Percentiles rank a stretch among this genome's conserved stretches.
Evolutionary conservation across 2,797 vertebrate genomes (phyloP).

Genomic region (Coranthus polyacanthus): DNA sequence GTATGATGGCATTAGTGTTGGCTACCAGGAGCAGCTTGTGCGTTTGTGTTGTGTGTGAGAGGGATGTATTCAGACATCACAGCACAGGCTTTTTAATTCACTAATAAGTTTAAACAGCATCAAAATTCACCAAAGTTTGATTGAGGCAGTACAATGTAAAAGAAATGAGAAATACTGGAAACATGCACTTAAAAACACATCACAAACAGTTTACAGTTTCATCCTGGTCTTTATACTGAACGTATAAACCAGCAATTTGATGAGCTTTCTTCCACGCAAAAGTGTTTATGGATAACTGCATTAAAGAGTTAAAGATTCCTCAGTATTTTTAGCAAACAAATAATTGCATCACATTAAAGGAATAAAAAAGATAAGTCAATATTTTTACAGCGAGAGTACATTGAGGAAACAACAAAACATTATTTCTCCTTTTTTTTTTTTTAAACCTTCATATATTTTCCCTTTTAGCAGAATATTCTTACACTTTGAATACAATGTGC

Average conservation of each 20-base stretch:
- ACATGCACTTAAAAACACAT: slow-evolving; percentile 67
- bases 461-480: slow-evolving; percentile 43
- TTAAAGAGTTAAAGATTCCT: slow-evolving; percentile 3
- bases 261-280: slow-evolving; percentile 24
- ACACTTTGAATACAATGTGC: slow-evolving; percentile 50
- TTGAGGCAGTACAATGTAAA: slow-evolving; percentile 71
- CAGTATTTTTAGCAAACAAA: slow-evolving; percentile 42
- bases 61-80: slow-evolving; percentile 22
- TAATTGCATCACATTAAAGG: slow-evolving; percentile 44
- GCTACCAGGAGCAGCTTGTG: slow-evolving; percentile 28
- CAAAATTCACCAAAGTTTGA: slow-evolving; percentile 60
- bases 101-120: slow-evolving; percentile 66
- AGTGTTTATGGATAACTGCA: too few species aligned
- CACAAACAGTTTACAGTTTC: slow-evolving; percentile 48
- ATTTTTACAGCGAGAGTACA: slow-evolving; percentile 54
- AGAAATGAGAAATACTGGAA: slow-evolving; percentile 52
- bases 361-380: slow-evolving; percentile 55
- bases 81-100: slow-evolving; percentile 69
- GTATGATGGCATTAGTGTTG: slow-evolving; percentile 54
- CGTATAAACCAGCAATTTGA: background rate
- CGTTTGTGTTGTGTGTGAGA: slow-evolving; percentile 19
- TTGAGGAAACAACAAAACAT: slow-evolving; percentile 66
- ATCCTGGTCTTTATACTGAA: slow-evolving; percentile 1
- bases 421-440: slow-evolving; percentile 38
- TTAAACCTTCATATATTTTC: slow-evolving; percentile 34